Conservation (phyloP, 2,113 vertebrate species). For the Aldabrachelys gigantea region DNA sequence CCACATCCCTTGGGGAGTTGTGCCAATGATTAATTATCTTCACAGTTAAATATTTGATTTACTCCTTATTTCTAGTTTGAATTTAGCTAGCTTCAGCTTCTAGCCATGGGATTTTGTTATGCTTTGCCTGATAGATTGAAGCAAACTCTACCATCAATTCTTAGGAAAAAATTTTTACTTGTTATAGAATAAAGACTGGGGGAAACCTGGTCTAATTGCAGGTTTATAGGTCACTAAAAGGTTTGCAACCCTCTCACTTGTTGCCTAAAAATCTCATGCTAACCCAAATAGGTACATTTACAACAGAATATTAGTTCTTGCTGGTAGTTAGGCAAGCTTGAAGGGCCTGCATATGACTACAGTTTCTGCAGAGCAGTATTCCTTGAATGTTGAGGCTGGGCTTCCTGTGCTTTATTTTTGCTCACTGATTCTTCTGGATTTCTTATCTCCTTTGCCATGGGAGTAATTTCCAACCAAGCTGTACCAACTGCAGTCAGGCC, state of each 20-base stretch:
- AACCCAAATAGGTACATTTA: constrained; percentile 9
- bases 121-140: constrained; percentile 6
- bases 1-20: too few species aligned
- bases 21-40: too few species aligned
- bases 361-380: constrained; percentile 1
- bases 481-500: background rate
- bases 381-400: background rate
- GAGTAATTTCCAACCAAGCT: constrained; percentile 54
- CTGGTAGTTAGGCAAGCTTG: background rate
- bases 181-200: constrained; percentile 28
- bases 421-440: constrained; percentile 13
- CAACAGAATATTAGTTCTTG: constrained; percentile 39
- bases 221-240: constrained; percentile 60
- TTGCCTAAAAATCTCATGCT: constrained; percentile 24
- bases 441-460: constrained; percentile 60
- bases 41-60: too few species aligned
- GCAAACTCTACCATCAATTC: constrained; percentile 6
- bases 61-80: too few species aligned
- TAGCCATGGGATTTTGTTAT: background rate
- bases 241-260: constrained; percentile 16
- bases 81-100: too few species aligned
- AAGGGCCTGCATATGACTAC: constrained; percentile 3
- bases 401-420: constrained; percentile 17
- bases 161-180: background rate
- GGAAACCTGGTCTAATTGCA: constrained; percentile 35